Base-by-base conservation (phyloP, 1,140 invertebrate genomes). In the Drosophila navojoa region DNA sequence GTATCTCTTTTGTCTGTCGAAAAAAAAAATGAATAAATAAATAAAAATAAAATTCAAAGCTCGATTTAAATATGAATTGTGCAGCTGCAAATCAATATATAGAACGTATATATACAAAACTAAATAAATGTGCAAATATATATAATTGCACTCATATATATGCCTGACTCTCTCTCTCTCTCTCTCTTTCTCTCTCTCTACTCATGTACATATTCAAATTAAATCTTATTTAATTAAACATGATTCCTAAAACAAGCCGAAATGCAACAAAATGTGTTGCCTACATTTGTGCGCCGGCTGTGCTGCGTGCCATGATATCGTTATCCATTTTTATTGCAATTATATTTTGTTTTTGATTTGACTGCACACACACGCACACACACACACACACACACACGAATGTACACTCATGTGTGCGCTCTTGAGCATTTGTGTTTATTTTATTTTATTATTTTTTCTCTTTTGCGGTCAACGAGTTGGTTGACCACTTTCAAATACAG, bases 401-500 rank as follows among this genome's bases (percentile, higher is more conserved):
- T n/a, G n/a, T n/a, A 40, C 42, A 60, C 13, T 50, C 40, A 78
- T 25, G 49, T 27, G 44, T 40, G 40, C 35, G 11, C 54, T 76
- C 68, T 63, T 59, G 42, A 67, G 69, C 64, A 67, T 70, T 40
- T 86, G 78, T 86, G 82, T 87, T 86, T 86, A 81, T 86, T 87
- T 87, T 84, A 78, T 86, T 86, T 87, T 86, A 86, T 86, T 86
- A 79, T 86, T 81, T 80, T 89, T 89, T 89, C 84, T 82, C 84
- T 87, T 79, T 82, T 87, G 84, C 61, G 84, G 84, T 89, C 79
- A 84, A 84, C 84, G 84, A 90, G 84, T 89, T 89, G 84, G 84
- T 89, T 89, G 84, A 89, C 84, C 84, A 89, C 84, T 89, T 89
- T 89, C 84, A 89, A 89, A 89, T 89, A 87, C 77, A 78, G 61